Percentiles rank a stretch among this genome's conserved stretches.
Evolutionary conservation across 2,113 vertebrate species (phyloP).

Genomic region (Cyphomyrus discorhynchus): DNA sequence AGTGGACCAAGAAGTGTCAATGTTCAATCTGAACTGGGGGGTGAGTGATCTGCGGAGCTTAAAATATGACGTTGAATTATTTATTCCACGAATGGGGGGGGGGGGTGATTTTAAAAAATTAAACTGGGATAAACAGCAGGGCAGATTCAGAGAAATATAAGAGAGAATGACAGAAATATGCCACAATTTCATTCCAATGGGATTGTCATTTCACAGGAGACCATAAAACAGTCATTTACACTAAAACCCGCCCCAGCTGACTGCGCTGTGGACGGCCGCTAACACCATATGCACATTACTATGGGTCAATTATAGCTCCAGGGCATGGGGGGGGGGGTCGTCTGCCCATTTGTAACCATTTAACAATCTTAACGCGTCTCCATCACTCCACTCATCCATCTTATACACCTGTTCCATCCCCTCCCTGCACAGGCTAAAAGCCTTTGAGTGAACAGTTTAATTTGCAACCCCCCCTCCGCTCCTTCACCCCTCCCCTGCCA

Average conservation of each 20-base stretch:
- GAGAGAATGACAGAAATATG: neutral
- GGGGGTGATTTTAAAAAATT: neutral
- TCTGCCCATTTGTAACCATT: neutral
- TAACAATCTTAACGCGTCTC: neutral
- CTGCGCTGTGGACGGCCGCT: neutral
- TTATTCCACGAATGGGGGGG: neutral
- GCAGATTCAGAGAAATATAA: slow-evolving; percentile 3
- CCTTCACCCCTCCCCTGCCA: neutral
- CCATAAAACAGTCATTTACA: neutral
- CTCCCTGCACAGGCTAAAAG: neutral
- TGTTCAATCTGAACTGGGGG: neutral
- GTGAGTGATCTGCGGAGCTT: neutral
- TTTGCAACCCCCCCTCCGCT: neutral
- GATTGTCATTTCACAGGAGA: neutral
- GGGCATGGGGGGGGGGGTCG: neutral
- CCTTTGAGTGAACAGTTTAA: neutral
- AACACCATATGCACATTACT: neutral
- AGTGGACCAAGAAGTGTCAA: neutral
- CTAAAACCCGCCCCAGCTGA: neutral
- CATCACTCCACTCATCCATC: neutral
- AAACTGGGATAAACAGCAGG: neutral
- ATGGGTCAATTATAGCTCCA: neutral
- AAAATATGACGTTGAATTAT: neutral
- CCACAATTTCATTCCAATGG: neutral
- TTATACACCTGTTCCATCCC: neutral